Evolutionary conservation across 2,888 invertebrate species (phyloP).

Genomic region (Dromius quadrimaculatus): DNA sequence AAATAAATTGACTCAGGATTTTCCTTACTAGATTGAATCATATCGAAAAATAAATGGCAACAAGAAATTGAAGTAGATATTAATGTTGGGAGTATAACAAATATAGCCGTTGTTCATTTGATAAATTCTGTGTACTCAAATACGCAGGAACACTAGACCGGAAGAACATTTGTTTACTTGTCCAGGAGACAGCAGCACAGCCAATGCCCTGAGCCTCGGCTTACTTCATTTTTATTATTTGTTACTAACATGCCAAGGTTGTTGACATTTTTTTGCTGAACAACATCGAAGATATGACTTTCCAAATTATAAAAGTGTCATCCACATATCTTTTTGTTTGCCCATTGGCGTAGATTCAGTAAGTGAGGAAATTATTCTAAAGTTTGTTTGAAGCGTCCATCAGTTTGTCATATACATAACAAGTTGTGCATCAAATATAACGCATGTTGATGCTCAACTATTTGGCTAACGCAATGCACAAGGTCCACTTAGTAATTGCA

Average conservation of each 20-base stretch:
- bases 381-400: too few relatives aligned
- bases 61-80: constrained; percentile 17
- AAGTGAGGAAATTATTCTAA: too few relatives aligned
- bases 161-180: constrained; percentile 27
- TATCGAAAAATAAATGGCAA: neutral
- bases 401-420: neutral
- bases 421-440: neutral
- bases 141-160: constrained; percentile 13
- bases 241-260: too few relatives aligned
- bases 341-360: too few relatives aligned
- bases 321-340: too few relatives aligned
- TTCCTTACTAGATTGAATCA: neutral
- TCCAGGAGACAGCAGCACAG: neutral
- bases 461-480: constrained; percentile 8
- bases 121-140: constrained; percentile 18
- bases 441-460: constrained; percentile 8
- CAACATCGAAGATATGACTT: too few relatives aligned
- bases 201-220: constrained; percentile 3
- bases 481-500: constrained; percentile 25
- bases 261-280: too few relatives aligned
- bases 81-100: constrained; percentile 12
- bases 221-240: constrained; percentile 16
- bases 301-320: too few relatives aligned
- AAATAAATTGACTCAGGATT: neutral
- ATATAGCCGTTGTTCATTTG: constrained; percentile 16